Percentiles rank a stretch among this genome's conserved stretches.
Evolutionary conservation across 53 echinoderm and acorn worm genomes (phyloP).

Genomic region (Glandiceps talaboti): DNA sequence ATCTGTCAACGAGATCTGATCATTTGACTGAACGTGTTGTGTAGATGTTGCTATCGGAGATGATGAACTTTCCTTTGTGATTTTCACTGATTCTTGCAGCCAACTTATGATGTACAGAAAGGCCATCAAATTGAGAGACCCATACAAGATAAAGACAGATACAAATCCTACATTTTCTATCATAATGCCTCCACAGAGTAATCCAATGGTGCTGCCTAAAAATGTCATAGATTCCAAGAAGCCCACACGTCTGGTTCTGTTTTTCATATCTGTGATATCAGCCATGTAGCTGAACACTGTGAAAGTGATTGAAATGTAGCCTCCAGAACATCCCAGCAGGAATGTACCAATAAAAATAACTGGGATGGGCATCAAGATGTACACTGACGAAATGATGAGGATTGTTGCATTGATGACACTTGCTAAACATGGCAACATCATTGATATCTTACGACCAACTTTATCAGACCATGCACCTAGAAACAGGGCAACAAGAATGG

Average conservation of each 20-base stretch:
- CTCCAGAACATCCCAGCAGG: slow-evolving; percentile 57
- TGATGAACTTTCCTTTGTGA: background rate
- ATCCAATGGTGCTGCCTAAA: slow-evolving; percentile 67
- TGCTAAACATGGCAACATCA: slow-evolving; percentile 67
- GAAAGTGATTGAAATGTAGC: slow-evolving; percentile 57
- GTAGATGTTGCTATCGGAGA: slow-evolving; percentile 21
- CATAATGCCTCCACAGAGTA: slow-evolving; percentile 60
- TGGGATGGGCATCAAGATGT: slow-evolving; percentile 45
- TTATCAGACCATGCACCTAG: slow-evolving; percentile 86
- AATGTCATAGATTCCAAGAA: slow-evolving; percentile 93
- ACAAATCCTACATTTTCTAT: slow-evolving; percentile 74
- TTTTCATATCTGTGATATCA: slow-evolving; percentile 49
- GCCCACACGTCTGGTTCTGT: slow-evolving; percentile 63
- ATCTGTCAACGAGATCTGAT: slow-evolving; percentile 9
- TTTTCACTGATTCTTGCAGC: slow-evolving; percentile 49
- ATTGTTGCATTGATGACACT: slow-evolving; percentile 52
- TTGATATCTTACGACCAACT: slow-evolving; percentile 55
- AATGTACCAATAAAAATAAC: slow-evolving; percentile 62
- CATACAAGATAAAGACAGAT: slow-evolving; percentile 68
- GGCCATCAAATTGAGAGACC: slow-evolving; percentile 38
- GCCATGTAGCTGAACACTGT: slow-evolving; percentile 93
- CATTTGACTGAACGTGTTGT: background rate
- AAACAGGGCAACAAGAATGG: slow-evolving; percentile 53
- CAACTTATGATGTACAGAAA: slow-evolving; percentile 58
- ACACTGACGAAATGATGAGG: slow-evolving; percentile 41